Percentiles rank a stretch among this genome's conserved stretches.
Evolutionary conservation across 2,113 vertebrate species (phyloP).

Genomic region (Hymenochirus boettgeri): DNA sequence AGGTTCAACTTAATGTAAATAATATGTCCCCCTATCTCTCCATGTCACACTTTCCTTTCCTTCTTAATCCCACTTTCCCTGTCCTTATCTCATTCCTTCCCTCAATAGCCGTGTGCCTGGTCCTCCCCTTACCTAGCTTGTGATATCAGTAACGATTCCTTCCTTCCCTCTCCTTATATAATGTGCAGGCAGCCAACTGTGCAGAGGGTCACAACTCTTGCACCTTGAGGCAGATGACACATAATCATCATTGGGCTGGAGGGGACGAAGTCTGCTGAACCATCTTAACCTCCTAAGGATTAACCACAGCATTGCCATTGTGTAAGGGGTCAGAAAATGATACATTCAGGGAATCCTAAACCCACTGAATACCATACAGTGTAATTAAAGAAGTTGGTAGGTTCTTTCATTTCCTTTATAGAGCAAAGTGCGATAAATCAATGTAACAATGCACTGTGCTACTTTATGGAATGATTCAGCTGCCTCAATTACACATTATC

Average conservation of each 20-base stretch:
- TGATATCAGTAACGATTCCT: not conserved
- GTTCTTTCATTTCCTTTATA: too few relatives aligned
- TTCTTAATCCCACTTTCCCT: not conserved
- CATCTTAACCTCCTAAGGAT: slow-evolving; percentile 1
- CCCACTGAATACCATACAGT: too few relatives aligned
- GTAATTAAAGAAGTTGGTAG: too few relatives aligned
- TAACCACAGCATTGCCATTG: slow-evolving; percentile 12
- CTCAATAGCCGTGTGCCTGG: not conserved
- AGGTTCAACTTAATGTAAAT: not conserved
- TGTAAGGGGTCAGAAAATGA: slow-evolving; percentile 9
- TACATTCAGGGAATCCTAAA: not conserved
- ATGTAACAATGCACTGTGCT: too few relatives aligned
- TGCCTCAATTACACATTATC: too few relatives aligned
- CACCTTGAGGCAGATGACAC: slow-evolving; percentile 36
- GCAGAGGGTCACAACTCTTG: slow-evolving; percentile 13
- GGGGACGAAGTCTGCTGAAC: slow-evolving; percentile 32
- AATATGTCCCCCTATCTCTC: too few relatives aligned
- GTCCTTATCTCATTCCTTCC: not conserved
- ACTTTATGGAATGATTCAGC: too few relatives aligned
- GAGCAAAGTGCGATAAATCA: too few relatives aligned
- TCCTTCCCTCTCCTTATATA: slow-evolving; percentile 5
- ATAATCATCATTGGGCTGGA: slow-evolving; percentile 28
- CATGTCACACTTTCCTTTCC: not conserved
- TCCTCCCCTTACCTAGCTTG: slow-evolving; percentile 9
- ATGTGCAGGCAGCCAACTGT: slow-evolving; percentile 13